phyloP scores from a whole-genome alignment of 1,140 invertebrate genomes.

The Pseudomyrmex concolor region DNA sequence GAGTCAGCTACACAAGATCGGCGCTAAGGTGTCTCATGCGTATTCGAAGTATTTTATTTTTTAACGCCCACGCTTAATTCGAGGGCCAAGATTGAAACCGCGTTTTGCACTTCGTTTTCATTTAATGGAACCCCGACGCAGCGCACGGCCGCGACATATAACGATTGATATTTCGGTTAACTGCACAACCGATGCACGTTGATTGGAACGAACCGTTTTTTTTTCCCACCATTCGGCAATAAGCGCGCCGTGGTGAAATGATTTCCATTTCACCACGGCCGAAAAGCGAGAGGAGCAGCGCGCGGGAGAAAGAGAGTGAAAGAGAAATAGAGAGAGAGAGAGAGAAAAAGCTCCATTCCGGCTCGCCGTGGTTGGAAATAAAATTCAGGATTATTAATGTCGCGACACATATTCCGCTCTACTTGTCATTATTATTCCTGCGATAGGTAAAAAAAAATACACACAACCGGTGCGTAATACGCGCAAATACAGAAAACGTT shows the following conservation, averaged over 20 bases:
- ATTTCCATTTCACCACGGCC: slow-evolving; percentile 61
- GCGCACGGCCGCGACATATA: slow-evolving; percentile 41
- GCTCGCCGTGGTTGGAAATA: slow-evolving; percentile 3
- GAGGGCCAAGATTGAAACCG: slow-evolving; percentile 58
- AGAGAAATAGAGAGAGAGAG: not conserved
- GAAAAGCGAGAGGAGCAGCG: slow-evolving; percentile 21
- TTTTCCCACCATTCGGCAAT: slow-evolving; percentile 52
- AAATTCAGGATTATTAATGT: slow-evolving; percentile 57
- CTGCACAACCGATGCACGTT: slow-evolving; percentile 45
- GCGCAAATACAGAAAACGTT: not conserved
- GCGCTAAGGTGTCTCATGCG: not conserved
- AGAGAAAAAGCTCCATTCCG: not conserved
- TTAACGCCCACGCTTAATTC: slow-evolving; percentile 5
- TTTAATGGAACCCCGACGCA: slow-evolving; percentile 55
- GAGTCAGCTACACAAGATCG: not conserved
- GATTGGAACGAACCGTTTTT: slow-evolving; percentile 55
- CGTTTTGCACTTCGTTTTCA: slow-evolving; percentile 64
- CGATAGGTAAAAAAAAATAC: too few species aligned
- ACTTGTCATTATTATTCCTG: slow-evolving; percentile 18
- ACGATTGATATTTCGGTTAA: slow-evolving; percentile 63
- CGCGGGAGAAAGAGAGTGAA: slow-evolving; percentile 8
- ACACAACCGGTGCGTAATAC: too few species aligned
- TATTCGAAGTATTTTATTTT: slow-evolving; percentile 15
- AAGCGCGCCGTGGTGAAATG: slow-evolving; percentile 50
- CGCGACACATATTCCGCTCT: slow-evolving; percentile 19